phyloP scores from a whole-genome alignment of 2,888 invertebrate species.

The Spisula subtruncata region DNA sequence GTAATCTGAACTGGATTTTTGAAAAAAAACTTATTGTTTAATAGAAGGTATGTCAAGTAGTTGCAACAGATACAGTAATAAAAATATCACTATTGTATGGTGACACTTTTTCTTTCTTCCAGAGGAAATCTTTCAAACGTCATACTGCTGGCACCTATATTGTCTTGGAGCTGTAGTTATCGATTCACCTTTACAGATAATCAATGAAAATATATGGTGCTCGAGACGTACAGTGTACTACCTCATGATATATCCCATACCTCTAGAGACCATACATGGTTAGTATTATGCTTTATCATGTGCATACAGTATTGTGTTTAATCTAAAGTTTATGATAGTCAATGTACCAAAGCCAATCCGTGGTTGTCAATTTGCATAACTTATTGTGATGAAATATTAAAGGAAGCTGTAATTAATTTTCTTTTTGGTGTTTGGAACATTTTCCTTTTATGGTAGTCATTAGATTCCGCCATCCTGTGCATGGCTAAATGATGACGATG shows the following conservation, averaged over 20 bases:
- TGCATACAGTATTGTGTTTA: conserved; percentile 18
- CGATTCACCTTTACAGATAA: background rate
- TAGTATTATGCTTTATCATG: background rate
- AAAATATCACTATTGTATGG: no score
- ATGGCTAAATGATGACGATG: background rate
- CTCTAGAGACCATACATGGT: background rate
- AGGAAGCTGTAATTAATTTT: conserved; percentile 1
- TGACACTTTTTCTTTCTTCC: no score
- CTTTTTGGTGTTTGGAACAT: background rate
- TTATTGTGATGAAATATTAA: conserved; percentile 12
- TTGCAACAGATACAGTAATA: no score
- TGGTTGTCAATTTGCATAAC: conserved; percentile 24
- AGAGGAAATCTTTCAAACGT: background rate
- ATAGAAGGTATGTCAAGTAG: no score
- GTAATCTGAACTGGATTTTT: no score
- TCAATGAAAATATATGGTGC: background rate
- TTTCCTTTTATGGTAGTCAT: background rate
- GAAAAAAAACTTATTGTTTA: no score
- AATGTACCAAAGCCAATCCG: background rate
- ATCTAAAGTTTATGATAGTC: background rate
- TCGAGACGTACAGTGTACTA: background rate
- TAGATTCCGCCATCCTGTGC: background rate
- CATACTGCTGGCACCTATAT: background rate
- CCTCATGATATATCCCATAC: background rate
- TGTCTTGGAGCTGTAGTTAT: background rate